Evolutionary conservation across 2,113 vertebrate genomes (phyloP), one percentile per base, ranked within the genome.

Genomic region (Mus pahari): DNA sequence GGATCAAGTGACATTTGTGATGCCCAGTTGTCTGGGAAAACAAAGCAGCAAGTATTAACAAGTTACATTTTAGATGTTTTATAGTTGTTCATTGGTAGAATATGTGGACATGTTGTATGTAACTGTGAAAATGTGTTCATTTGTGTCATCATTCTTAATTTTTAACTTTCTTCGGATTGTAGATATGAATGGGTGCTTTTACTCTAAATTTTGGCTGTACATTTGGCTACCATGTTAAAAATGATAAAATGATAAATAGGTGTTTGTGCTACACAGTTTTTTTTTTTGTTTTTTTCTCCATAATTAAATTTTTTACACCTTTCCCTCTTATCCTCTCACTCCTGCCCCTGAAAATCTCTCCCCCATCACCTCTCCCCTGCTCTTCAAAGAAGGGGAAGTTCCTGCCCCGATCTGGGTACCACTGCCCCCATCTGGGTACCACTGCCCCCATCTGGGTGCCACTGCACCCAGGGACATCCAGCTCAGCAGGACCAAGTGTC

Each of bases 1-100:
- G 87, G 98, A 98, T 99, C 98, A 98, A 96, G 97, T 99, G 98
- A 98, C 98, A 94, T 97, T 98, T 98, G 84, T 98, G 98, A 97
- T 98, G 98, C 98, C 98, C 16, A 94, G 94, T 97, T 99, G 98
- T 98, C 98, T 99, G 98, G 98, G 97, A 98, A 97, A 98, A 96
- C 95, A 92, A 98, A 97, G 98, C 98, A 98, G 98, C 94, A 98
- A 89, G 96, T 97, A 96, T 98, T 98, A 97, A 95, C 95, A 90
- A 98, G 92, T 86, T 97, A 97, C 78, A 92, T 92, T 98, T 97
- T 96, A 87, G 74, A 97, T 96, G 87, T 78, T 78, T 98, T 91
- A 71, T 1, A 0, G 68, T 70, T 98, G 96, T 87, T 50, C 64
- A 90, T 95, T 96, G 97, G 95, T 94, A 60, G 83, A 78, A 42